Evolutionary conservation across 2,888 invertebrate species (phyloP).

Genomic region (Itoplectis maculator): DNA sequence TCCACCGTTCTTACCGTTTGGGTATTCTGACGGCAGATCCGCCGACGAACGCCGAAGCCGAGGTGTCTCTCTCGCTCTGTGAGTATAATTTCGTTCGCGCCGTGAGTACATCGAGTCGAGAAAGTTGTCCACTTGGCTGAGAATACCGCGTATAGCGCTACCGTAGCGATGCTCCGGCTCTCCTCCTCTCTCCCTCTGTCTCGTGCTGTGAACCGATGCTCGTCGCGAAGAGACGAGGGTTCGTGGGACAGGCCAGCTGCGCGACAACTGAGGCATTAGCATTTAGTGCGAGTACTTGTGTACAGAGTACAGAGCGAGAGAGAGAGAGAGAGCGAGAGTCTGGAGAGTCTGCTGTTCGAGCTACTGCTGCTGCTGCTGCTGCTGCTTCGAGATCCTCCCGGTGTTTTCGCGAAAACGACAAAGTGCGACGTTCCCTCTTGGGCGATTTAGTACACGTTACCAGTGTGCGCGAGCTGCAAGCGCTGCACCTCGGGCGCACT

Average conservation of each 20-base stretch:
- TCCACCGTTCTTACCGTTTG: neutral
- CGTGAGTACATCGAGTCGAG: neutral
- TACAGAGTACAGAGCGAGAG: slow-evolving; percentile 56
- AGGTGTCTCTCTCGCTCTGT: neutral
- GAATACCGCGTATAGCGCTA: slow-evolving; percentile 42
- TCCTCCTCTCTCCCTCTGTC: too few species aligned
- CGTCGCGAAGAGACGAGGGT: slow-evolving; percentile 51
- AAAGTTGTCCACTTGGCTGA: slow-evolving; percentile 42
- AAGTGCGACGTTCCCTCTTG: slow-evolving; percentile 65
- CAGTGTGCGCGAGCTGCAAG: slow-evolving; percentile 19
- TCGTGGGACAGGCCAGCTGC: slow-evolving; percentile 66
- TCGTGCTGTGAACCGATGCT: slow-evolving; percentile 68
- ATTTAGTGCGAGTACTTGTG: slow-evolving; percentile 73
- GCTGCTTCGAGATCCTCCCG: slow-evolving; percentile 58
- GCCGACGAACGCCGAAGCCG: too few species aligned
- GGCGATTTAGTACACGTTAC: slow-evolving; percentile 64
- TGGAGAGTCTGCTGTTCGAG: slow-evolving; percentile 48
- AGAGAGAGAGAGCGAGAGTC: too few species aligned
- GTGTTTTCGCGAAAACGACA: slow-evolving; percentile 66
- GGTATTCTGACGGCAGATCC: neutral
- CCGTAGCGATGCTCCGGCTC: slow-evolving; percentile 33
- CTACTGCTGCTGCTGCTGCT: too few species aligned
- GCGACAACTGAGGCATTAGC: slow-evolving; percentile 71
- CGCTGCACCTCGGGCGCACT: slow-evolving; percentile 58
- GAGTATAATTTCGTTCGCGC: slow-evolving; percentile 1